Base-by-base conservation (phyloP, 1,140 invertebrate species). In the Meloidogyne chitwoodi region DNA sequence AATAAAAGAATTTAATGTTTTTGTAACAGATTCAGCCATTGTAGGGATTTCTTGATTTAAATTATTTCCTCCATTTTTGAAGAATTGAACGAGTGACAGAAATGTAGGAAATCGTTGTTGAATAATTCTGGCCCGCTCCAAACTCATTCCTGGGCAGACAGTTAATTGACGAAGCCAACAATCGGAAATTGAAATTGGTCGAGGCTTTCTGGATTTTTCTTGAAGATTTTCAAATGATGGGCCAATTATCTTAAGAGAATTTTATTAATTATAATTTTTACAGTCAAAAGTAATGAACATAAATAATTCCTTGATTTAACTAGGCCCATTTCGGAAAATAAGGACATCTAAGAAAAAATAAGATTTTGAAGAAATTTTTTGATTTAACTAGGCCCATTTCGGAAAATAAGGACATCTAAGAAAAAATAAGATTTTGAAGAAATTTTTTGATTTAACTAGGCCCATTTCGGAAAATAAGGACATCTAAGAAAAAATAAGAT, bases 81-180 rank as follows among this genome's bases (percentile, higher is more conserved):
- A 83, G 24, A 85, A 79, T 29, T 83, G 48, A 61, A 62, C 24
- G 19, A 83, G 48, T 16, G 82, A 73, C n/a, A 78, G 69, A 63
- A 83, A 69, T 24, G 83, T 75, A 1, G 82, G 82, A 67, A 85
- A 83, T 16, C 66, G 56, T 16, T 34, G 29, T 14, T 68, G 79
- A 31, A 83, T 65, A 8, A 34, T 6, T 14, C 34, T 63, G 26
- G 82, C 82, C 48, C 75, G 72, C 24, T 83, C 80, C 24, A 64
- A 56, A 34, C 84, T 83, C 68, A 83, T 73, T 56, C 68, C 62
- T 19, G 82, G 82, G 56, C 82, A 83, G 8, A 83, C 82, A 3
- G 82, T 83, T 24, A 83, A 48, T 78, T 83, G 82, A 38, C 81
- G 73, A 3, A 84, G 56, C 68, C 85, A 82, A 63, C 79, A 81